phyloP scores from a whole-genome alignment of 2,888 invertebrate species.

The Baronia brevicornis region DNA sequence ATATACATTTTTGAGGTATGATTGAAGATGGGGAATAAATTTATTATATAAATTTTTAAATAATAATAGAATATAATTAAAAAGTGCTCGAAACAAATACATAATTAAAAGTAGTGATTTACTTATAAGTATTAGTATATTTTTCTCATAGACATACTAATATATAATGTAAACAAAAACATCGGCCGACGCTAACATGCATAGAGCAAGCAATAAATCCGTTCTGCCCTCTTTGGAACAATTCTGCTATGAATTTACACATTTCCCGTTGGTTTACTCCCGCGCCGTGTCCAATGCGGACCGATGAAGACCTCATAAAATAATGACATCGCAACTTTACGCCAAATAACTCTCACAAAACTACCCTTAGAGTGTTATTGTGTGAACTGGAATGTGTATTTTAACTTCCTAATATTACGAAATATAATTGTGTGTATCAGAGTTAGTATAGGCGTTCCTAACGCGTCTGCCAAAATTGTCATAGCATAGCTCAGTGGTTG shows the following conservation, averaged over 20 bases:
- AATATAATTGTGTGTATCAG: constrained; percentile 2
- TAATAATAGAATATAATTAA: too few species aligned
- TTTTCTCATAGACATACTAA: too few species aligned
- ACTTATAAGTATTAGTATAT: too few species aligned
- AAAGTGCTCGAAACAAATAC: too few species aligned
- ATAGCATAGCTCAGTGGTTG: too few species aligned
- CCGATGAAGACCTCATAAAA: constrained; percentile 67
- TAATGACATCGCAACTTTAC: constrained; percentile 56
- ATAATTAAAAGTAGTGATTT: too few species aligned
- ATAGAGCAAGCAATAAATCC: constrained; percentile 29
- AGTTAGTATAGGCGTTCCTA: constrained; percentile 26
- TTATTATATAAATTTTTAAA: too few species aligned
- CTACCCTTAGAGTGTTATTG: constrained; percentile 42
- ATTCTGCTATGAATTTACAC: constrained; percentile 38
- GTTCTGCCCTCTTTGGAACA: constrained; percentile 34
- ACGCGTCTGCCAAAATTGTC: constrained; percentile 46
- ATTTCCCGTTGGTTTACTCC: constrained; percentile 33
- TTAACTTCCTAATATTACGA: constrained; percentile 14
- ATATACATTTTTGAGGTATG: too few species aligned
- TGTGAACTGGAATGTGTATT: too few species aligned
- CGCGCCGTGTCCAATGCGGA: constrained; percentile 33
- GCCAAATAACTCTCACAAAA: constrained; percentile 38
- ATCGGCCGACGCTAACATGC: constrained; percentile 18
- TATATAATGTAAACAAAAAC: constrained; percentile 7
- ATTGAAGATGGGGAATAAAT: too few species aligned